Evolutionary conservation across 2,113 vertebrate genomes (phyloP).

Genomic region (Gallinago media): DNA sequence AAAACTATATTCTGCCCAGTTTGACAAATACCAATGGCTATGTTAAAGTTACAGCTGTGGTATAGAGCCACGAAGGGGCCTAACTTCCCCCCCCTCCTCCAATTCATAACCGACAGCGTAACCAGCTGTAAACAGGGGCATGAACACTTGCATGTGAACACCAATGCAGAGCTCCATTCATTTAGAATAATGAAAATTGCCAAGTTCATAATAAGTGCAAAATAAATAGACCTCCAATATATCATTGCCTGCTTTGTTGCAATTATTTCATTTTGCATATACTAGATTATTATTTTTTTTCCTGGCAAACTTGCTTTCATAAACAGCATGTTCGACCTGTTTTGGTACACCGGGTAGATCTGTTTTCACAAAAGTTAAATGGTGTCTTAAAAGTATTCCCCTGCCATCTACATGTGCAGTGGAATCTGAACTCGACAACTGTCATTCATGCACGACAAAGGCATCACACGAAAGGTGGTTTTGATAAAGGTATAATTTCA

Average conservation of each 20-base stretch:
- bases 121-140: neutral
- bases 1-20: neutral
- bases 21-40: neutral
- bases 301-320: neutral
- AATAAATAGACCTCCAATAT: neutral
- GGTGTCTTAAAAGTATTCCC: neutral
- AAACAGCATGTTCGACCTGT: neutral
- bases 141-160: neutral
- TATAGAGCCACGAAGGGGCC: fast-evolving
- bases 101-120: neutral
- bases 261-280: neutral
- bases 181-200: fast-evolving
- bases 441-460: neutral
- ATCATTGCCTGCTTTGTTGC: neutral
- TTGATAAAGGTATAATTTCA: neutral
- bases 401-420: neutral
- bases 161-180: neutral
- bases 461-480: neutral
- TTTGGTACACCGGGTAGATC: neutral
- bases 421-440: neutral
- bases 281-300: neutral
- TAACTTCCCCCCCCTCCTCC: fast-evolving
- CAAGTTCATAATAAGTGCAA: neutral
- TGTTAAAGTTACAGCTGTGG: neutral
- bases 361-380: neutral